phyloP scores from a whole-genome alignment of 1,140 invertebrate species.

The Drosophila truncata region DNA sequence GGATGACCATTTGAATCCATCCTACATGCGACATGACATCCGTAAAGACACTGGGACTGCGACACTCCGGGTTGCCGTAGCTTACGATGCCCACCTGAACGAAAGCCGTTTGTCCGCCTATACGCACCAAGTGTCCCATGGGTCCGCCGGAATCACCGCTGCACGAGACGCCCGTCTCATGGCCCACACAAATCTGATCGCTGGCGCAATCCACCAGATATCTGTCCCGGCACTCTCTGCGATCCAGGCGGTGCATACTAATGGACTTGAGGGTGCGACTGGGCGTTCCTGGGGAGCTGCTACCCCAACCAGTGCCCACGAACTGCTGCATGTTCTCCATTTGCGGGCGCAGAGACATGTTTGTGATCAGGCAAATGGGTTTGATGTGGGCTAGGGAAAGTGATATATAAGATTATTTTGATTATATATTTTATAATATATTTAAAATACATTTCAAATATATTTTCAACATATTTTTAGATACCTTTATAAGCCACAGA shows the following conservation, averaged over 20 bases:
- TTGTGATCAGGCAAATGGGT: constrained; percentile 24
- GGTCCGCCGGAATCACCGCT: constrained; percentile 31
- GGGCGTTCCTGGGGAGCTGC: background rate
- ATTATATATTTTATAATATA: background rate
- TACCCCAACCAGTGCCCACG: constrained; percentile 26
- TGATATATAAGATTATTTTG: too few relatives aligned
- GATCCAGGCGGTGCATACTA: background rate
- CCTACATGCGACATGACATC: background rate
- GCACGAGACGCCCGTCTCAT: constrained; percentile 1
- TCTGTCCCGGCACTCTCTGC: background rate
- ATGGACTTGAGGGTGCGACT: constrained; percentile 19
- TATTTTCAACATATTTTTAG: too few relatives aligned
- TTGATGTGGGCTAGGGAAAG: constrained; percentile 8
- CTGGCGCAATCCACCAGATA: constrained; percentile 1
- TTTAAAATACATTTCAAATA: too few relatives aligned
- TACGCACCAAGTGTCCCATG: background rate
- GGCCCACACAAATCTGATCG: constrained; percentile 22
- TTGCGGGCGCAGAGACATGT: background rate
- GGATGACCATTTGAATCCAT: constrained; percentile 10
- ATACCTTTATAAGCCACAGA: constrained; percentile 4
- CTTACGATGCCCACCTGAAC: constrained; percentile 21
- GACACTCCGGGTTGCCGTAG: constrained; percentile 27
- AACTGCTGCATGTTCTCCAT: background rate
- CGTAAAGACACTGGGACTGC: constrained; percentile 33
- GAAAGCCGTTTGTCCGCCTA: background rate